Base-by-base conservation (phyloP, 1,140 invertebrate species). In the Atopsyche davidsoni region DNA sequence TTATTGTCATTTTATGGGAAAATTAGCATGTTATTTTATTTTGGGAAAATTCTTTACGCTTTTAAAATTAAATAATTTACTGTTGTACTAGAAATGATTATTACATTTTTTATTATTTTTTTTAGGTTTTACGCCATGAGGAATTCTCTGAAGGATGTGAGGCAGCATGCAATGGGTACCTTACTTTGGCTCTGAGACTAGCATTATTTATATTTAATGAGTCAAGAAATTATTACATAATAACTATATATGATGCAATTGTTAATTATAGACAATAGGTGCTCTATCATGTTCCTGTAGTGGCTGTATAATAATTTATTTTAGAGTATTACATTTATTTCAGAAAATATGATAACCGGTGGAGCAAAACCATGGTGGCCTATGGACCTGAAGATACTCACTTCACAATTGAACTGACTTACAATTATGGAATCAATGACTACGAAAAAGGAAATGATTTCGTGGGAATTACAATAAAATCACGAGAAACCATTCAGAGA, bases 351-450 rank as follows among this genome's bases (percentile, higher is more conserved):
- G 89, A 91, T 64, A 95, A 94, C 58, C 85, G 89, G 58, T 99
- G 96, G 96, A 96, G 92, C 63, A 99, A 99, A 75, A 98, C 96
- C 0, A 99, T 99, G 96, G 81, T 98, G 38, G 96, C 96, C 9
- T 99, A 96, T 78, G 96, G 96, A 1, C 82, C 87, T 6, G 96
- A 99, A 73, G 88, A 95, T 61, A 78, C 80, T 41, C 89, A 98
- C 70, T 99, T 98, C 80, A 95, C 96, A 3, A 75, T 97, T 23
- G 96, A 99, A 70, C 73, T 99, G 3, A 98, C 95, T 13, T 99
- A 98, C 63, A 99, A 98, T 64, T 99, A 98, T 76, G 92, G 90
- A 16, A 81, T 98, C 16, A 81, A 82, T 56, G 69, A 75, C 46
- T 98, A 98, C 64, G 81, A 89, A 57, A 66, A 63, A 61, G 70